Percentiles rank a stretch among this genome's conserved stretches.
phyloP scores from a whole-genome alignment of 2,888 invertebrate species.

The Auanema sp. region DNA sequence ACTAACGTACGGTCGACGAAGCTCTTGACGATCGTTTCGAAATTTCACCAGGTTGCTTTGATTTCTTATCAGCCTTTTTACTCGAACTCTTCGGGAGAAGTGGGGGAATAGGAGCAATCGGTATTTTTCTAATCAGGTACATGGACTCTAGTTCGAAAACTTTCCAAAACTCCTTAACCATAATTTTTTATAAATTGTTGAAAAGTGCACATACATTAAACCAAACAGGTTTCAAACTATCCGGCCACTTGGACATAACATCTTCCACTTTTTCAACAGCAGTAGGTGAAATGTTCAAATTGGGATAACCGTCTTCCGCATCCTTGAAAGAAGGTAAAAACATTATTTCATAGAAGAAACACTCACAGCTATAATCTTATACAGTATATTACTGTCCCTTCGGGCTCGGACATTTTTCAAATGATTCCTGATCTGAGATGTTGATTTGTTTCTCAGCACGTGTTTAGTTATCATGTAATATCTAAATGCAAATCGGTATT shows the following conservation, averaged over 20 bases:
- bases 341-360: neutral
- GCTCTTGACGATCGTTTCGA: no score
- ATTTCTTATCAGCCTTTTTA: neutral
- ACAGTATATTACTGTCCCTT: neutral
- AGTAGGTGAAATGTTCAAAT: neutral
- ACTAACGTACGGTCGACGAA: no score
- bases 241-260: conserved; percentile 12
- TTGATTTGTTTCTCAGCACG: conserved; percentile 1
- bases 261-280: neutral
- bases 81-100: neutral
- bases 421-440: conserved; percentile 4
- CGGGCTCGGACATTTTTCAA: conserved; percentile 5
- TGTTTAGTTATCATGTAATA: conserved; percentile 12
- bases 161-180: neutral
- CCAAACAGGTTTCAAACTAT: conserved; percentile 9
- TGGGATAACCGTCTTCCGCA: conserved; percentile 13
- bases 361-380: conserved; percentile 8
- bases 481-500: conserved; percentile 1
- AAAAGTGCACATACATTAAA: no score
- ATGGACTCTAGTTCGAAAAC: neutral
- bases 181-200: no score
- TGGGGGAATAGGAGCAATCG: neutral
- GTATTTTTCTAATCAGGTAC: neutral
- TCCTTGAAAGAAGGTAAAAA: neutral
- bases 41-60: neutral